A percentile compares a stretch with the other conserved stretches of the same genome.
Conservation (phyloP, 2,113 vertebrate genomes). For the Lagenorhynchus albirostris region DNA sequence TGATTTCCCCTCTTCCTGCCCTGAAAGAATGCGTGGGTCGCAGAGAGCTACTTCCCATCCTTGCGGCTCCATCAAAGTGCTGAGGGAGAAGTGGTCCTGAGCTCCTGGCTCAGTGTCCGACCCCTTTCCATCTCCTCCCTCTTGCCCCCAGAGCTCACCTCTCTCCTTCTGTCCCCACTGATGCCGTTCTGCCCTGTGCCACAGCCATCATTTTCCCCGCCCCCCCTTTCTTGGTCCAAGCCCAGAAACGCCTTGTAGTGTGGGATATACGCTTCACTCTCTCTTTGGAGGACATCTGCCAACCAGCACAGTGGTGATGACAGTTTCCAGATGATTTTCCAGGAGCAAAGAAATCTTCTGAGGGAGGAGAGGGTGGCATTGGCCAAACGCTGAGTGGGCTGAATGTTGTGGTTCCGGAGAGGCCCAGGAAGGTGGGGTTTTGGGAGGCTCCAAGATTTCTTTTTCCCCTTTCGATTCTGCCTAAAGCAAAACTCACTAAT, state of each 20-base stretch:
- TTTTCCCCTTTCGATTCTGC: conserved; percentile 10
- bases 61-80: fast-evolving
- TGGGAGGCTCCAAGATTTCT: conserved; percentile 1
- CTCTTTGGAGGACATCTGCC: conserved; percentile 64
- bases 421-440: conserved; percentile 45
- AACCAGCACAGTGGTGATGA: conserved; percentile 67
- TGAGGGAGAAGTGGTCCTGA: background rate
- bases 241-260: conserved; percentile 59
- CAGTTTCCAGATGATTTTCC: conserved; percentile 75
- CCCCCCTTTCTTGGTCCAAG: background rate
- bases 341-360: conserved; percentile 62
- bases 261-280: conserved; percentile 25
- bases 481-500: background rate
- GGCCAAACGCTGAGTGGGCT: conserved; percentile 51
- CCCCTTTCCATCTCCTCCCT: fast-evolving
- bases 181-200: background rate
- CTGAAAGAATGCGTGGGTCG: fast-evolving
- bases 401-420: conserved; percentile 51
- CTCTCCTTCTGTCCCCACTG: background rate
- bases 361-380: conserved; percentile 51
- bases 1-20: background rate
- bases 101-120: background rate
- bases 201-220: background rate
- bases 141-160: background rate
- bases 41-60: background rate